Evolutionary conservation across 2,888 invertebrate species (phyloP), one percentile per base, ranked within the genome.

Genomic region (Archips xylosteana): DNA sequence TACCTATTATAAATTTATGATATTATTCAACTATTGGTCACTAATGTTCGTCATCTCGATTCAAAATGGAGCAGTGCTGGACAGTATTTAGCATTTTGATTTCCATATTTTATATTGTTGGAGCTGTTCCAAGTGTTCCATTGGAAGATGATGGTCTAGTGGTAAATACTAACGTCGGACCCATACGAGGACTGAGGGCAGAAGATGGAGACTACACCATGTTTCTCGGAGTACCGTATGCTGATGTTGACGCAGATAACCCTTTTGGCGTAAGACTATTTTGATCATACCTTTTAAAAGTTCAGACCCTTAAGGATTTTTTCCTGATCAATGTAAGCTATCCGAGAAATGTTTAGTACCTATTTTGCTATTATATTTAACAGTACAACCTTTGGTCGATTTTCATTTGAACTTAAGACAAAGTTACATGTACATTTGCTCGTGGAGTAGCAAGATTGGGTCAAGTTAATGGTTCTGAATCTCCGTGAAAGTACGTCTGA

Each of bases 181-280:
- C 64, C 36, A 76, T 78, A 10, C 60, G 76, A 10, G 77, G 79
- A 3, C 23, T 74, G 13, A 61, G 49, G 2, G 77, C 78, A 1
- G 62, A 42, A 9, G 75, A 78, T 68, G 78, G 78, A 6, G 68
- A 78, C n/a, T 79, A 78, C 61, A 60, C 76, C 9, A 78, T 80
- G 73, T 83, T 81, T 62, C 75, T 81, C 71, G 82, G 82, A 8
- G 78, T 83, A 64, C 82, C 83, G 1, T 83, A 78, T 57, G 83
- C 79, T 3, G 64, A 69, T 23, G 80, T 82, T 2, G 75, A 82
- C n/a, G 13, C 71, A 12, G 70, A 66, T 0, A 78, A 82, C 60
- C 76, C 79, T 59, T 83, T 83, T 72, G 80, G 79, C 70, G 81
- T 82, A 66, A 75, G 79, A 79, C 70, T 76, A 4, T 47, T 61